These are phyloP conservation scores for Dinomys branickii DNA, from an alignment of 2,113 vertebrate genomes.

Conservation along the genomic window DNA sequence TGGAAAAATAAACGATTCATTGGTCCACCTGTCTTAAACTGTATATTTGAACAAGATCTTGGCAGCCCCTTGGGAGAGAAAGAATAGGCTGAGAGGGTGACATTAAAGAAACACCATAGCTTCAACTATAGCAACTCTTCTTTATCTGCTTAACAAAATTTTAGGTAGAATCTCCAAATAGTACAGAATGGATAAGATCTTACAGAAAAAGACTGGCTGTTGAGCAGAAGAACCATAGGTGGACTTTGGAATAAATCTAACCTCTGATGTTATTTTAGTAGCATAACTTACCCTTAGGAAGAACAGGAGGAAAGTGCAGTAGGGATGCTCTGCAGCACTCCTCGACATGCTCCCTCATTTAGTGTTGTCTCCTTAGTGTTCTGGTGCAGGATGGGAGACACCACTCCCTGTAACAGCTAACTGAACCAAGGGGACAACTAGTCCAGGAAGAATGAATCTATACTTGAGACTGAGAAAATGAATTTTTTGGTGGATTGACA, in stretches of 20 bases:
- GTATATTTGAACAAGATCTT: neutral
- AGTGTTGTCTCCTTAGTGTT: neutral
- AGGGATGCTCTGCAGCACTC: neutral
- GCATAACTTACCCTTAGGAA: neutral
- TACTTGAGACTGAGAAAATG: neutral
- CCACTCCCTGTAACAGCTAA: neutral
- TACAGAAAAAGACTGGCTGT: neutral
- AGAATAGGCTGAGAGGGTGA: neutral
- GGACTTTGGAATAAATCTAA: neutral
- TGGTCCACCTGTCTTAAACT: neutral
- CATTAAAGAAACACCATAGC: neutral
- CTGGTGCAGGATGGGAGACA: neutral
- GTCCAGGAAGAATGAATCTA: neutral
- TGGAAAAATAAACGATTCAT: neutral
- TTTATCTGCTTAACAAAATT: neutral
- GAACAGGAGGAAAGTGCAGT: neutral
- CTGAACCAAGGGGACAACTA: neutral
- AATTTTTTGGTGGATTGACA: neutral
- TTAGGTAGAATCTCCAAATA: neutral
- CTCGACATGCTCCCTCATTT: neutral
- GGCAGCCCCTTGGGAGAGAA: neutral
- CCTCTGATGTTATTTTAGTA: neutral
- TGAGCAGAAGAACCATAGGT: neutral
- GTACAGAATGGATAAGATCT: neutral
- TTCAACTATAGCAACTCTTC: neutral